Percentiles rank a stretch among this genome's conserved stretches.
Evolutionary conservation across 2,888 invertebrate species (phyloP).

Genomic region (Aleiodes testaceus): DNA sequence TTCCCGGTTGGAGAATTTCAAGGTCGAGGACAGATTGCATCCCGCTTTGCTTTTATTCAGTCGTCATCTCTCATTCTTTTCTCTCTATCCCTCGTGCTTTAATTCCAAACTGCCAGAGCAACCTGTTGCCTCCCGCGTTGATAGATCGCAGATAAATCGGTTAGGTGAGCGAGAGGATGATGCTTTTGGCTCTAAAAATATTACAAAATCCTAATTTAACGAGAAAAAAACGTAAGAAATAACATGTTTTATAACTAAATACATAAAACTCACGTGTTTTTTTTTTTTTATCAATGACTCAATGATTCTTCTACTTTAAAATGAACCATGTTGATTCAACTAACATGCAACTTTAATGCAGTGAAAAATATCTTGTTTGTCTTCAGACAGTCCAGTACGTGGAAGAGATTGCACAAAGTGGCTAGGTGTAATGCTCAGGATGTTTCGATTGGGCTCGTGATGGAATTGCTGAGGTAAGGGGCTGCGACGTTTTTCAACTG

Average conservation of each 20-base stretch:
- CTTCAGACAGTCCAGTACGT: constrained; percentile 24
- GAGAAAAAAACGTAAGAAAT: too few relatives aligned
- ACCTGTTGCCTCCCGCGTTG: constrained; percentile 58
- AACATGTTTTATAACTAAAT: too few relatives aligned
- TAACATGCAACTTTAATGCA: constrained; percentile 26
- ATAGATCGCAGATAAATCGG: constrained; percentile 55
- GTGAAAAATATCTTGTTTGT: constrained; percentile 28
- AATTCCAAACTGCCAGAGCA: constrained; percentile 25
- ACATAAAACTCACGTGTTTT: too few relatives aligned
- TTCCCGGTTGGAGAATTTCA: constrained; percentile 40
- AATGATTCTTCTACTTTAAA: background rate
- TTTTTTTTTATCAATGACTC: too few relatives aligned
- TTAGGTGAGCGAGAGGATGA: constrained; percentile 44
- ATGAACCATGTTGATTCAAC: background rate
- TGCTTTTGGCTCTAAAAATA: constrained; percentile 38
- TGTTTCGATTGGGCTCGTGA: constrained; percentile 59
- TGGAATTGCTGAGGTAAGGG: constrained; percentile 56
- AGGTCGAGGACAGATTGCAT: constrained; percentile 29
- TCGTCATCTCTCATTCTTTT: constrained; percentile 16
- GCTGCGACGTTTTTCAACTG: constrained; percentile 6
- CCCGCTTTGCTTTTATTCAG: constrained; percentile 33
- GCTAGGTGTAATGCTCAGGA: constrained; percentile 50
- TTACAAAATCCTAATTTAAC: background rate
- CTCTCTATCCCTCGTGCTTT: too few relatives aligned
- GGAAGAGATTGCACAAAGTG: constrained; percentile 32